Base-by-base conservation (phyloP, 2,888 invertebrate species). In the Agrotis puta region DNA sequence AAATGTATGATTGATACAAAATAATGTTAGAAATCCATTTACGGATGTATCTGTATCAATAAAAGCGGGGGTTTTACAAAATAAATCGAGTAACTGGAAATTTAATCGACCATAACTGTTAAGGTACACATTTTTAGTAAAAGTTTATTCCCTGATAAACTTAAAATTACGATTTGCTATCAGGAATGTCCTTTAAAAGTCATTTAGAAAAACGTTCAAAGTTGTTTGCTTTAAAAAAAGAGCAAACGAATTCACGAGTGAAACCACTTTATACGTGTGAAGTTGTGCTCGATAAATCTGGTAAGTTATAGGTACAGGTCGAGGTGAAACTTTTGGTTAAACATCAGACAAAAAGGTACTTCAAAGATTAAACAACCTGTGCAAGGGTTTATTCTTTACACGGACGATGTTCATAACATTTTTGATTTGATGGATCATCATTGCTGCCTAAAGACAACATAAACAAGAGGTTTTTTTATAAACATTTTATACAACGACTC, bases 1-100 rank as follows among this genome's bases (percentile, higher is more conserved):
- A 76, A 77, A 66, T 70, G 39, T 58, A 56, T 64, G 76, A 65
- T 70, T 63, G 59, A 71, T 68, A 68, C 24, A 48, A 79, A 76
- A 48, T 56, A 48, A 56, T 50, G 51, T 65, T 75, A 61, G 20
- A 61, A 75, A 45, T 64, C 24, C 63, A 64, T 75, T 66, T 61
- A 53, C 22, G 45, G 24, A 59, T 45, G 27, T 64, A 33, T 27
- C 0, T 50, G 58, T 47, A 9, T 56, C 13, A 14, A 27, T 68
- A 59, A 54, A 68, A 59, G 16, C 67, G 24, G 22, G 14, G 43
- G 2, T 43, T 50, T 50, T 24, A 14, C 20, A 50, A 75, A 72
- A 51, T 7, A 39, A 45, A 65, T 45, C 14, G 18, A 47, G 9
- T n/a, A 58, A 47, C 20, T 51, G 57, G 67, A 50, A 51, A 67